Conservation (phyloP, 2,888 invertebrate species). For the Drosophila emarginata region DNA sequence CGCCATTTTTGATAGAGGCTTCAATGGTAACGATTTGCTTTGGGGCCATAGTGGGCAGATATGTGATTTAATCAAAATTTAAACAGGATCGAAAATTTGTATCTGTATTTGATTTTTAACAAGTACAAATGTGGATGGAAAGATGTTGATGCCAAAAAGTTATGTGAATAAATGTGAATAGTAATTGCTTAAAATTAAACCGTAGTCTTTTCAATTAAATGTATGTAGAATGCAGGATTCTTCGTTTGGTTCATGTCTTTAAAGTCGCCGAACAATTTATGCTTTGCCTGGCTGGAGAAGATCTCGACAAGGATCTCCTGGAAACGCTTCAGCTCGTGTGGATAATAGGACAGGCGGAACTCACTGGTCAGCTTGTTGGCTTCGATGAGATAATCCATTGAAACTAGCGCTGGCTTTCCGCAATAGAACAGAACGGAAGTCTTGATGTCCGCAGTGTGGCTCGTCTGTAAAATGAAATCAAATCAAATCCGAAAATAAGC, state of each 20-base stretch:
- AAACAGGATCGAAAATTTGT: slow-evolving; percentile 27
- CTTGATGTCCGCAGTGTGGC: slow-evolving; percentile 91
- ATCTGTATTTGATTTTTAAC: slow-evolving; percentile 47
- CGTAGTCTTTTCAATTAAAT: slow-evolving; percentile 87
- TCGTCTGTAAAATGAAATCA: slow-evolving; percentile 85
- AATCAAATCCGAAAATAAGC: slow-evolving; percentile 13
- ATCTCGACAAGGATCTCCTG: slow-evolving; percentile 87
- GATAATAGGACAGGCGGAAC: slow-evolving; percentile 94
- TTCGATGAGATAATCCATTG: slow-evolving; percentile 91
- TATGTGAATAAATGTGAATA: slow-evolving; percentile 31
- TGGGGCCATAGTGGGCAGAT: slow-evolving; percentile 75
- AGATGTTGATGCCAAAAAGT: not conserved
- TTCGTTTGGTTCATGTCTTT: slow-evolving; percentile 86
- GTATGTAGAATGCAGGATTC: slow-evolving; percentile 92
- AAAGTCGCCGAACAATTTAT: slow-evolving; percentile 92
- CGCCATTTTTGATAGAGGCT: slow-evolving; percentile 78
- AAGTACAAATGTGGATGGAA: slow-evolving; percentile 27
- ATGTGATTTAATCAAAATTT: slow-evolving; percentile 59
- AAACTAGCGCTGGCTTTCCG: slow-evolving; percentile 89
- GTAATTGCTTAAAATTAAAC: slow-evolving; percentile 48
- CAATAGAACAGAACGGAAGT: slow-evolving; percentile 92
- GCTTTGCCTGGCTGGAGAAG: slow-evolving; percentile 86
- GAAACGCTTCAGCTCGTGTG: slow-evolving; percentile 90
- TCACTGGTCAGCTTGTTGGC: slow-evolving; percentile 85
- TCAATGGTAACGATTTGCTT: slow-evolving; percentile 76